Percentiles rank a stretch among this genome's conserved stretches.
Evolutionary conservation across 2,888 invertebrate species (phyloP).

Genomic region (Eudasyphora cyanicolor): DNA sequence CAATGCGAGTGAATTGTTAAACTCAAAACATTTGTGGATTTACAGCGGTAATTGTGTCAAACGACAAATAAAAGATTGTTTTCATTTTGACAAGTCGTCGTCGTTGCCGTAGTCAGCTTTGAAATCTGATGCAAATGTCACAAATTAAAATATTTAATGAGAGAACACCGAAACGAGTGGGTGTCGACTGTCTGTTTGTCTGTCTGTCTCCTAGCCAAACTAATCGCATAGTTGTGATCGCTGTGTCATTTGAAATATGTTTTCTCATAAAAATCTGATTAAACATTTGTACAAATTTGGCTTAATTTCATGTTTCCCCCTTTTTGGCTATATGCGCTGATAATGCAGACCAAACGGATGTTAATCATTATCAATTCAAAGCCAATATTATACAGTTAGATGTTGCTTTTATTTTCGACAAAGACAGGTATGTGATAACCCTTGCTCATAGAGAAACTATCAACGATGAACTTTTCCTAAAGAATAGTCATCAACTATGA

Average conservation of each 20-base stretch:
- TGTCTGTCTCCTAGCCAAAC: not conserved
- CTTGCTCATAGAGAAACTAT: too few species aligned
- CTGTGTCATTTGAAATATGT: not conserved
- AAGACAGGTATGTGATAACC: too few species aligned
- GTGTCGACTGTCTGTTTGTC: not conserved
- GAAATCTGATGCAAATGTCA: constrained; percentile 16
- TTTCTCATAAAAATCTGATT: not conserved
- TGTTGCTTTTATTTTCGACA: too few species aligned
- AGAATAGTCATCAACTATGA: too few species aligned
- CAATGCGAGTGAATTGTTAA: not conserved
- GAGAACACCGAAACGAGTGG: not conserved
- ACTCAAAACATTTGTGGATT: not conserved
- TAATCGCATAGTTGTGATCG: not conserved
- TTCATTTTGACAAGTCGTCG: not conserved
- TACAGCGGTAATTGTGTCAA: not conserved
- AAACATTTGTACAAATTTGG: not conserved
- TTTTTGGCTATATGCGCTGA: too few species aligned
- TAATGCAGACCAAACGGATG: too few species aligned
- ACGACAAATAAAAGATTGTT: constrained; percentile 5
- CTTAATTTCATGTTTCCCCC: not conserved
- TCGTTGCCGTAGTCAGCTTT: not conserved
- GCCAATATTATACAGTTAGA: too few species aligned
- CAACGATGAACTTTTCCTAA: too few species aligned
- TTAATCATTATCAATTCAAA: too few species aligned
- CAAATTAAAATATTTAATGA: constrained; percentile 19